These are phyloP conservation scores for Drosophila albomicans DNA, from an alignment of 1,140 invertebrate species.

Conservation along the genomic window DNA sequence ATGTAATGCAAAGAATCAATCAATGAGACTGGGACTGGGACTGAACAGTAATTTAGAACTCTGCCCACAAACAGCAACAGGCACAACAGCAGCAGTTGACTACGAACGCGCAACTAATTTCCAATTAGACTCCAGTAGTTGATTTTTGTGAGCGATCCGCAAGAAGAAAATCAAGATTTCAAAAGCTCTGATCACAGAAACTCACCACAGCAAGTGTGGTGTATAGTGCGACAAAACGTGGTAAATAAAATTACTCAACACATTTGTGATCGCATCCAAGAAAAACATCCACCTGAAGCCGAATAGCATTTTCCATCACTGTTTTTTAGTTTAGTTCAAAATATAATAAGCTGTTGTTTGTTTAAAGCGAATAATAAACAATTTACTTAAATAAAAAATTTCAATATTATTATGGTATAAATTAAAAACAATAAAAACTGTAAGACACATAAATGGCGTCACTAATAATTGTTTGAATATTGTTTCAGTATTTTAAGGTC, in stretches of 20 bases:
- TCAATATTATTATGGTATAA: too few relatives aligned
- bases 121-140: slow-evolving; percentile 61
- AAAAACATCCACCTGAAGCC: background rate
- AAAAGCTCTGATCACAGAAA: slow-evolving; percentile 52
- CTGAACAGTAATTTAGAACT: slow-evolving; percentile 36
- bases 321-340: too few relatives aligned
- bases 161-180: slow-evolving; percentile 58
- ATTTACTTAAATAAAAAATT: too few relatives aligned
- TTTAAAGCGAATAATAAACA: too few relatives aligned
- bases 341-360: too few relatives aligned
- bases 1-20: slow-evolving; percentile 16
- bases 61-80: slow-evolving; percentile 8
- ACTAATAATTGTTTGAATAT: too few relatives aligned
- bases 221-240: slow-evolving; percentile 3
- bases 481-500: too few relatives aligned
- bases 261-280: background rate
- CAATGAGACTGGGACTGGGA: slow-evolving; percentile 40
- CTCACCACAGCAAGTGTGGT: slow-evolving; percentile 32
- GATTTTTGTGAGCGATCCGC: slow-evolving; percentile 47
- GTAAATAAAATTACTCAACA: slow-evolving; percentile 9
- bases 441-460: too few relatives aligned
- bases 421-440: too few relatives aligned
- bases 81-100: slow-evolving; percentile 58
- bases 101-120: slow-evolving; percentile 62
- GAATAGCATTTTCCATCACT: background rate